phyloP scores from a whole-genome alignment of 2,797 vertebrate species.

The Mus caroli region DNA sequence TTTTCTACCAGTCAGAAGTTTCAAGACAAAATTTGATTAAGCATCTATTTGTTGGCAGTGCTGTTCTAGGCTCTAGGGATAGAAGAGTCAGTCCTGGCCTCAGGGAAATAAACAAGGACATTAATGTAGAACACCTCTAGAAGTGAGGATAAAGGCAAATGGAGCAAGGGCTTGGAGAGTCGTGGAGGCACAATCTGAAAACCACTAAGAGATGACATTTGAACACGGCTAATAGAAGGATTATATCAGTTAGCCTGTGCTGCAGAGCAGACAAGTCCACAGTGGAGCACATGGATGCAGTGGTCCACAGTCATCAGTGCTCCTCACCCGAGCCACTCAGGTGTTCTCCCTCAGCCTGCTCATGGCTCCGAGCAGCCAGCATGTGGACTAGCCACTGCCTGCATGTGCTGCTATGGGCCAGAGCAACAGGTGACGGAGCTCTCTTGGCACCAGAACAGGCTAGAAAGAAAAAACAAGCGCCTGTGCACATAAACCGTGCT shows the following conservation, averaged over 20 bases:
- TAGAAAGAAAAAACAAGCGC: neutral
- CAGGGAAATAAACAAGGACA: neutral
- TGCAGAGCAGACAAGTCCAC: neutral
- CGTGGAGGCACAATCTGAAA: no score
- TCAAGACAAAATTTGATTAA: neutral
- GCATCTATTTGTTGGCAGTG: neutral
- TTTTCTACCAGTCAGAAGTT: neutral
- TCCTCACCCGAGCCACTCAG: neutral
- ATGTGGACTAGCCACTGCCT: neutral
- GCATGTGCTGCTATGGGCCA: neutral
- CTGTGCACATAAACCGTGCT: rapidly evolving
- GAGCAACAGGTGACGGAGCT: neutral
- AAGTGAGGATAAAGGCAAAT: neutral
- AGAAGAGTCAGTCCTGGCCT: neutral
- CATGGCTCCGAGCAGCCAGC: neutral
- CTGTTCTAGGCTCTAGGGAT: neutral
- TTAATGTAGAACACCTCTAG: neutral
- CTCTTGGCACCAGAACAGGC: neutral
- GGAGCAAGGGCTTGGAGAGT: neutral
- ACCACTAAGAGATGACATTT: neutral
- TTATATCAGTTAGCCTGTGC: neutral
- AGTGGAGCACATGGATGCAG: neutral
- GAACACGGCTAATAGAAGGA: neutral
- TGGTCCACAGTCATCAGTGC: neutral
- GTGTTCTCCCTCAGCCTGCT: neutral